Base-by-base conservation (phyloP, 2,113 vertebrate genomes). In the Suricata suricatta region DNA sequence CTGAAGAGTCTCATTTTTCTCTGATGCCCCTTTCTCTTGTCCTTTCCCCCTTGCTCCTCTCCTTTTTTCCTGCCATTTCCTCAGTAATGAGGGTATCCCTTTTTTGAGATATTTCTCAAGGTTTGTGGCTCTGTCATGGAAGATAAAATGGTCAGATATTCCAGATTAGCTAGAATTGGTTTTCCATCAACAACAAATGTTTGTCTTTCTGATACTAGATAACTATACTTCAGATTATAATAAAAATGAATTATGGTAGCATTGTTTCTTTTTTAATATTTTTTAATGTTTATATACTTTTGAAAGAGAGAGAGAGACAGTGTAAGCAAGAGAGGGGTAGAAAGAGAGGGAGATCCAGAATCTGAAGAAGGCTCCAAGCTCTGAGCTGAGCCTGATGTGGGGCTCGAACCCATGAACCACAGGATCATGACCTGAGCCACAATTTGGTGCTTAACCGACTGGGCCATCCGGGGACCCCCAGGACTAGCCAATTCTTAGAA, bases 11-110 rank as follows among this genome's bases (percentile, higher is more conserved):
- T 17, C 6, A 3, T 17, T 80, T 63, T 90, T 54, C 82, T 83
- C 50, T 54, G 60, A 31, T 64, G 2, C 23, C 41, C 6, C 66
- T 81, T 76, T 3, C 9, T 64, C 2, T 23, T 60, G 4, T 14
- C 15, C 11, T 52, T n/a, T 94, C 21, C 5, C 5, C 8, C 77
- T 76, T 84, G 31, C 29, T 50, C 3, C 3, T 16, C 7, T 92
- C 38, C 27, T 19, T 44, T 3, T 72, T 84, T 33, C 69, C 33
- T 74, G 35, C 19, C 19, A 44, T 69, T 76, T 93, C 23, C 38
- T 95, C 35, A 71, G 23, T 2, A 77, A 0, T 5, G 1, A 21
- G 0, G 0, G 13, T 85, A 0, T 1, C 3, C 33, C 31, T 47
- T 90, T 74, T n/a, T 63, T 21, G 1, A 81, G 66, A 41, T 1